Percentiles rank a stretch among this genome's conserved stretches.
Conservation (phyloP, 2,113 vertebrate species). For the Seriola quinqueradiata region DNA sequence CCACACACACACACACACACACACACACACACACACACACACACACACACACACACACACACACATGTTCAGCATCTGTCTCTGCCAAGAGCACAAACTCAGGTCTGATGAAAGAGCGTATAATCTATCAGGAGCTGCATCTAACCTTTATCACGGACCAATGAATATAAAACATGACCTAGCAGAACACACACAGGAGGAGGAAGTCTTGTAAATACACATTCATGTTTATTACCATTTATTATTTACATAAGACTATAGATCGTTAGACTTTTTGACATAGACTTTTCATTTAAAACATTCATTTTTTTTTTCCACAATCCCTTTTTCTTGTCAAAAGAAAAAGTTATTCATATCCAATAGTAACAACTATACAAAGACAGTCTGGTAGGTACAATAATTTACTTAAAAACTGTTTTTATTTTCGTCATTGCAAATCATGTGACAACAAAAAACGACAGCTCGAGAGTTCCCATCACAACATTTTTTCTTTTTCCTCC, state of each 20-base stretch:
- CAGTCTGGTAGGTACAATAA: slow-evolving; percentile 88
- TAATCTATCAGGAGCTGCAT: slow-evolving; percentile 33
- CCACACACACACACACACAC: slow-evolving; percentile 21
- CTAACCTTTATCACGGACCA: not conserved
- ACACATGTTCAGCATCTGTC: slow-evolving; percentile 17
- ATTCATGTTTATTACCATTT: slow-evolving; percentile 86
- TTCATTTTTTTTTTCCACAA: slow-evolving; percentile 74
- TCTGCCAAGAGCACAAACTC: slow-evolving; percentile 24
- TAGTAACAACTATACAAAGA: slow-evolving; percentile 88
- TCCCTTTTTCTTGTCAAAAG: slow-evolving; percentile 72
- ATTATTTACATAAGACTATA: slow-evolving; percentile 80
- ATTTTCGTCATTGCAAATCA: slow-evolving; percentile 86
- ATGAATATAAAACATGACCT: slow-evolving; percentile 2
- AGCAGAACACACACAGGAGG: not conserved
- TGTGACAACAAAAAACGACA: slow-evolving; percentile 86
- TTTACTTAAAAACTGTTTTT: slow-evolving; percentile 87
- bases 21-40: not conserved
- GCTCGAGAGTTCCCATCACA: slow-evolving; percentile 83
- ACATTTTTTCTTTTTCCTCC: slow-evolving; percentile 64
- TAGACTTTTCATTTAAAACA: slow-evolving; percentile 84
- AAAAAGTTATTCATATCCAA: slow-evolving; percentile 70
- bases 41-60: not conserved
- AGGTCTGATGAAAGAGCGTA: slow-evolving; percentile 26
- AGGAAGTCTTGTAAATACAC: slow-evolving; percentile 80
- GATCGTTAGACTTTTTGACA: slow-evolving; percentile 78